Percentiles rank a stretch among this genome's conserved stretches.
These are phyloP conservation scores for Microcebus murinus DNA, from an alignment of 2,113 vertebrate genomes.

Conservation along the genomic window DNA sequence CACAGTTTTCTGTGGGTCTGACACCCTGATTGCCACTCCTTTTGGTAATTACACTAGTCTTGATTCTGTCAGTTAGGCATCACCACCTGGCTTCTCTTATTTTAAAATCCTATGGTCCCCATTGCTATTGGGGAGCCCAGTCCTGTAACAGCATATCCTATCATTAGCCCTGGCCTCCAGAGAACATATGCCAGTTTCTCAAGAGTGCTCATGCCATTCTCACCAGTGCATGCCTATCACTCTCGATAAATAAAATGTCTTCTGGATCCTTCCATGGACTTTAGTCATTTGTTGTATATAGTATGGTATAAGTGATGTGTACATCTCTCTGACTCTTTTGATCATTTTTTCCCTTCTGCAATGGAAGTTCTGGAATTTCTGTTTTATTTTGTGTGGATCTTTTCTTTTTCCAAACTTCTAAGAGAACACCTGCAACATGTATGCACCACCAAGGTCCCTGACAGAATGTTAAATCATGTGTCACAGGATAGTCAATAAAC, in stretches of 20 bases:
- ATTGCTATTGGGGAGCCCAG: background rate
- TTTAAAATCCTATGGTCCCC: background rate
- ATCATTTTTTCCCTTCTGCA: background rate
- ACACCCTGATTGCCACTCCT: background rate
- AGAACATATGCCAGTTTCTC: background rate
- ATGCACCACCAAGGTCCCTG: background rate
- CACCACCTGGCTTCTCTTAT: background rate
- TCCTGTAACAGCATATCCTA: background rate
- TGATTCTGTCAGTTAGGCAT: background rate
- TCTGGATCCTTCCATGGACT: background rate
- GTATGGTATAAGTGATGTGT: background rate
- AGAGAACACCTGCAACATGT: background rate
- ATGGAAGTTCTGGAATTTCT: background rate
- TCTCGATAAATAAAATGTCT: background rate
- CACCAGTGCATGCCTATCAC: background rate
- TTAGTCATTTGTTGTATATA: background rate
- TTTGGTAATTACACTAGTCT: background rate
- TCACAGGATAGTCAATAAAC: background rate
- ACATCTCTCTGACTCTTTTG: background rate
- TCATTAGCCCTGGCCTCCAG: background rate
- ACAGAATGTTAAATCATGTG: background rate
- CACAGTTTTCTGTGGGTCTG: background rate
- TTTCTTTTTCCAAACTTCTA: background rate
- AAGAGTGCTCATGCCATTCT: background rate
- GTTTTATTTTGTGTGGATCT: background rate